Conservation (phyloP, 2,888 invertebrate species). For the Nomada goodeniana region DNA sequence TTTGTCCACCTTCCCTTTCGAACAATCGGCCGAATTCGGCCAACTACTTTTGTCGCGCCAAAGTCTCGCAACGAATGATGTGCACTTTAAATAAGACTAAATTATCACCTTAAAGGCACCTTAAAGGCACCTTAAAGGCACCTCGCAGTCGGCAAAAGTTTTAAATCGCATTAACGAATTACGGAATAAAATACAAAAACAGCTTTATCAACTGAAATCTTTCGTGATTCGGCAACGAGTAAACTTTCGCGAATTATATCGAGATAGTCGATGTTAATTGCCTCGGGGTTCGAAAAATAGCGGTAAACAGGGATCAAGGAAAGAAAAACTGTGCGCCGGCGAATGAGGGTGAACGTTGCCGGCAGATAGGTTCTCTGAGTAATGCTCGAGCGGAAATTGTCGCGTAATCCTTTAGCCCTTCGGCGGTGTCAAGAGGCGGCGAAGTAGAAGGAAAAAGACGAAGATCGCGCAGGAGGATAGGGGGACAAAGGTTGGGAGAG, state of each 20-base stretch:
- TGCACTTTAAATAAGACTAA: slow-evolving; percentile 4
- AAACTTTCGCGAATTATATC: not conserved
- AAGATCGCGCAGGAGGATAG: not conserved
- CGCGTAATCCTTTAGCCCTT: slow-evolving; percentile 26
- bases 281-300: not conserved
- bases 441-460: not conserved
- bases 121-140: too few species aligned
- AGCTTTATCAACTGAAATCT: too few species aligned
- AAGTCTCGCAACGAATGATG: not conserved
- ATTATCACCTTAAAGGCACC: too few species aligned
- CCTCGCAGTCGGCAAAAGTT: not conserved
- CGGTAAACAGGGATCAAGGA: not conserved
- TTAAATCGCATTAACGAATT: not conserved
- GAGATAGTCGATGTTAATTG: not conserved
- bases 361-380: slow-evolving; percentile 17
- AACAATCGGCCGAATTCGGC: too few species aligned
- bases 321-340: not conserved
- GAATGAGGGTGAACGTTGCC: not conserved
- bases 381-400: slow-evolving; percentile 31
- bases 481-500: not conserved
- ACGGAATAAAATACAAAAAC: not conserved
- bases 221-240: not conserved
- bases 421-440: not conserved
- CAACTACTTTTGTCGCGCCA: too few species aligned
- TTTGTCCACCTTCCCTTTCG: not conserved